phyloP scores from a whole-genome alignment of 2,797 vertebrate genomes.

The Pogonophryne albipinna region DNA sequence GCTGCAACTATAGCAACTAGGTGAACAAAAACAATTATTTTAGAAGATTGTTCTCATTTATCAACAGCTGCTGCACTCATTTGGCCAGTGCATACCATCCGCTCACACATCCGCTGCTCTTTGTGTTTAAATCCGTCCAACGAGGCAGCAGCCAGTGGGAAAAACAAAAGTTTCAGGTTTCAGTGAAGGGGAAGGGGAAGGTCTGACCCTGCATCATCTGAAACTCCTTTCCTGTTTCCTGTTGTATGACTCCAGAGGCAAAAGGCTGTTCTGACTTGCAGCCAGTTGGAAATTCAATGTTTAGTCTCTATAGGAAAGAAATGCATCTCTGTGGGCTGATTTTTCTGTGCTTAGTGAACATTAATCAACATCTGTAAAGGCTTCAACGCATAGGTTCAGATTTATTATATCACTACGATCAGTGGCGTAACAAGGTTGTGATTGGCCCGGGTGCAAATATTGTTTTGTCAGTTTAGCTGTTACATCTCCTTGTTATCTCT shows the following conservation, averaged over 20 bases:
- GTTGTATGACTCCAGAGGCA: conserved; percentile 43
- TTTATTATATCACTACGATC: conserved; percentile 4
- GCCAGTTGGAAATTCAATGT: conserved; percentile 29
- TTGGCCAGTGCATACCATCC: conserved; percentile 29
- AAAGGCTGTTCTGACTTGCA: conserved; percentile 27
- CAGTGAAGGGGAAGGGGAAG: conserved; percentile 60
- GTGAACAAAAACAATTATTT: conserved; percentile 57
- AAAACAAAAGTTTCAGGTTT: conserved; percentile 71
- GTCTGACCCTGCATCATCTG: conserved; percentile 58
- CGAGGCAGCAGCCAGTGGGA: conserved; percentile 51
- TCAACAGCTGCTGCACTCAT: conserved; percentile 50
- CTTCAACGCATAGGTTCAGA: conserved; percentile 5
- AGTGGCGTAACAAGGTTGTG: too few relatives aligned
- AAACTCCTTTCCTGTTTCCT: conserved; percentile 71
- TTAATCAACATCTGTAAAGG: not conserved
- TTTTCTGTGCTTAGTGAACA: conserved; percentile 12
- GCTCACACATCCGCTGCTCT: conserved; percentile 57
- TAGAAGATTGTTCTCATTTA: conserved; percentile 49
- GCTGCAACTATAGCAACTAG: conserved; percentile 20
- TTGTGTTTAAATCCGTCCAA: conserved; percentile 67
- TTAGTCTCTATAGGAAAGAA: conserved; percentile 24
- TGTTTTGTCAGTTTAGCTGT: too few relatives aligned
- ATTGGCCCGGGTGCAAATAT: too few relatives aligned
- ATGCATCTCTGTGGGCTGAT: conserved; percentile 12
- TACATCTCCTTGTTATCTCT: too few relatives aligned